Evolutionary conservation across 2,888 invertebrate species (phyloP).

Genomic region (Mamestra brassicae): DNA sequence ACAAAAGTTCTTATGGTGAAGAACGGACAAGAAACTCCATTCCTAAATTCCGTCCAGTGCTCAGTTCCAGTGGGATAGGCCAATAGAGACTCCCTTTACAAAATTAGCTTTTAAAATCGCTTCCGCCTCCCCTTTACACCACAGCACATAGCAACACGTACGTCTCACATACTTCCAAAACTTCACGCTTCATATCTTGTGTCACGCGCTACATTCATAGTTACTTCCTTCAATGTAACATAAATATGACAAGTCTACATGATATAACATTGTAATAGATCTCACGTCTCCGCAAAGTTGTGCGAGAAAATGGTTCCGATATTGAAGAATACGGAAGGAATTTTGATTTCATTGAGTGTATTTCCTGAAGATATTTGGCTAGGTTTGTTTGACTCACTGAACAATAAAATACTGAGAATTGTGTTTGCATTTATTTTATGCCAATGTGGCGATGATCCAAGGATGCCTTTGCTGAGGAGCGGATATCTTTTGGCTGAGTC

Average conservation of each 20-base stretch:
- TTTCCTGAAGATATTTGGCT: conserved; percentile 1
- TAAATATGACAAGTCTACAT: neutral
- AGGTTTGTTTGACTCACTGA: conserved; percentile 2
- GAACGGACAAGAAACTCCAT: too few relatives aligned
- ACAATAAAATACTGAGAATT: neutral
- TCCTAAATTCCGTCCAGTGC: too few relatives aligned
- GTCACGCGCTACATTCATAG: conserved; percentile 14
- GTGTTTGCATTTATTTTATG: neutral
- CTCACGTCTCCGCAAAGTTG: conserved; percentile 1
- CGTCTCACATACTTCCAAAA: conserved; percentile 14
- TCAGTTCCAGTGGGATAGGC: neutral
- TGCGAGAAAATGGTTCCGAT: neutral
- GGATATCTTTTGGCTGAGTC: too few relatives aligned
- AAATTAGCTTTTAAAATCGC: neutral
- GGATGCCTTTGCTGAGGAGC: too few relatives aligned
- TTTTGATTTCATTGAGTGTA: neutral
- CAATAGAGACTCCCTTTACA: neutral
- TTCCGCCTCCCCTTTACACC: neutral
- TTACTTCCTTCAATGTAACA: conserved; percentile 22
- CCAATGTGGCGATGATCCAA: too few relatives aligned
- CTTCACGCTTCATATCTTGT: conserved; percentile 9
- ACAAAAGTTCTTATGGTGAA: too few relatives aligned
- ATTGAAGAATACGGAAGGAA: neutral
- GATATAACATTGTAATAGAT: neutral
- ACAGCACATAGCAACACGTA: conserved; percentile 13